These are phyloP conservation scores for Chamaetylas fuelleborni DNA, from an alignment of 2,113 vertebrate species.

Conservation along the genomic window DNA sequence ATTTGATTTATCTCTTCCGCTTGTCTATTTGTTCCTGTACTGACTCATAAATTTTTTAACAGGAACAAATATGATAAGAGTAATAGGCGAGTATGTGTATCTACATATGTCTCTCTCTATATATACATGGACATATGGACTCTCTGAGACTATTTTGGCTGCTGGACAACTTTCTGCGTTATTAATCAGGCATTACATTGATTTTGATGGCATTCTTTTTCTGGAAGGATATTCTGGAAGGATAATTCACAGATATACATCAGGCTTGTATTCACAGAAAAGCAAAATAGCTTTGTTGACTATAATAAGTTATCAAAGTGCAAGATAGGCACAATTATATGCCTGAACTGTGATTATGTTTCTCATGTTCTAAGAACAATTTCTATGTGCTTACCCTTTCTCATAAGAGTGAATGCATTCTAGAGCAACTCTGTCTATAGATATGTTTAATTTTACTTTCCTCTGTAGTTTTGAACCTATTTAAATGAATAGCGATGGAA, in stretches of 20 bases:
- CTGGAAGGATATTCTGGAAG: constrained; percentile 40
- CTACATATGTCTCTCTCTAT: neutral
- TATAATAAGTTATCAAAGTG: constrained; percentile 15
- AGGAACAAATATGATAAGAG: constrained; percentile 67
- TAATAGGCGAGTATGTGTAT: neutral
- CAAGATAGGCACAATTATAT: neutral
- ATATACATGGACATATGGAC: neutral
- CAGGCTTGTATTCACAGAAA: constrained; percentile 13
- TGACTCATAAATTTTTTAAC: constrained; percentile 60
- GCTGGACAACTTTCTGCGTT: constrained; percentile 41
- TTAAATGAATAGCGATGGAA: neutral
- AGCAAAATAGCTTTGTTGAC: constrained; percentile 11
- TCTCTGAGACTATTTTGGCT: constrained; percentile 43
- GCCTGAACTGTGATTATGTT: neutral
- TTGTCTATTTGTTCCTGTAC: constrained; percentile 68
- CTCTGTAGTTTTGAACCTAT: neutral
- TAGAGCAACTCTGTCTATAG: neutral
- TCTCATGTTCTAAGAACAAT: neutral
- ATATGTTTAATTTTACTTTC: neutral
- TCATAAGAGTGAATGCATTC: neutral
- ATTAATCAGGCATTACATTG: constrained; percentile 48
- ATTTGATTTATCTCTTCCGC: constrained; percentile 53
- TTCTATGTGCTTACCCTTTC: neutral
- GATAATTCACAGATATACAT: constrained; percentile 18
- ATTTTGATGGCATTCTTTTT: constrained; percentile 47